Percentiles rank a stretch among this genome's conserved stretches.
Evolutionary conservation across 1,140 invertebrate species (phyloP).

Genomic region (Vanessa atalanta): DNA sequence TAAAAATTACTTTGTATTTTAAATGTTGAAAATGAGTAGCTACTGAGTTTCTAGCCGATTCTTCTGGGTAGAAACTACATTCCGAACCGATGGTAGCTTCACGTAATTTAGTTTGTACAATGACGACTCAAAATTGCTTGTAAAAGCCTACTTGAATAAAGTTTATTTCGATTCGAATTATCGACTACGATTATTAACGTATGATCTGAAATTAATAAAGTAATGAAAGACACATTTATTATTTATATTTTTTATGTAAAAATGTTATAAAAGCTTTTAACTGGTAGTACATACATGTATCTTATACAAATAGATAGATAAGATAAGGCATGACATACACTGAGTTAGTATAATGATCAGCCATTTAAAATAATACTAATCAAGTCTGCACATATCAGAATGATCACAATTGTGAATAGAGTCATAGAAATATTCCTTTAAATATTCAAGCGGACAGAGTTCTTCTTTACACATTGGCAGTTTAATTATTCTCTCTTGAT

Average conservation of each 20-base stretch:
- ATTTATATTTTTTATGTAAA: not conserved
- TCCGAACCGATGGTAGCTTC: too few relatives aligned
- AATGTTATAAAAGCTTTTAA: not conserved
- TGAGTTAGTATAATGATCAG: not conserved
- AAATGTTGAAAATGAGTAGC: too few relatives aligned
- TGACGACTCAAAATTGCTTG: too few relatives aligned
- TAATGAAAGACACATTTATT: too few relatives aligned
- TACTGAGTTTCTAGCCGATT: too few relatives aligned
- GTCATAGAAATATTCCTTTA: conserved; percentile 82
- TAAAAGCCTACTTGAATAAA: too few relatives aligned
- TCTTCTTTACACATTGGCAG: conserved; percentile 84
- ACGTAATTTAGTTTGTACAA: too few relatives aligned
- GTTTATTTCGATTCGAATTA: too few relatives aligned
- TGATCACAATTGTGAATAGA: conserved; percentile 84
- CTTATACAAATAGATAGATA: not conserved
- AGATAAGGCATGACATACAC: not conserved
- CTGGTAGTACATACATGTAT: not conserved
- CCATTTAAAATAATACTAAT: conserved; percentile 9
- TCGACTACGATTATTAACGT: too few relatives aligned
- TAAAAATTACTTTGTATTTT: too few relatives aligned
- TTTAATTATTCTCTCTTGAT: conserved; percentile 86
- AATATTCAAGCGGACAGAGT: conserved; percentile 83
- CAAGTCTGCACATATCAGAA: conserved; percentile 82
- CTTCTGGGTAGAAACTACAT: too few relatives aligned
- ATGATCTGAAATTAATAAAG: too few relatives aligned